Evolutionary conservation across 2,888 invertebrate species (phyloP).

Genomic region (Formica aserva): DNA sequence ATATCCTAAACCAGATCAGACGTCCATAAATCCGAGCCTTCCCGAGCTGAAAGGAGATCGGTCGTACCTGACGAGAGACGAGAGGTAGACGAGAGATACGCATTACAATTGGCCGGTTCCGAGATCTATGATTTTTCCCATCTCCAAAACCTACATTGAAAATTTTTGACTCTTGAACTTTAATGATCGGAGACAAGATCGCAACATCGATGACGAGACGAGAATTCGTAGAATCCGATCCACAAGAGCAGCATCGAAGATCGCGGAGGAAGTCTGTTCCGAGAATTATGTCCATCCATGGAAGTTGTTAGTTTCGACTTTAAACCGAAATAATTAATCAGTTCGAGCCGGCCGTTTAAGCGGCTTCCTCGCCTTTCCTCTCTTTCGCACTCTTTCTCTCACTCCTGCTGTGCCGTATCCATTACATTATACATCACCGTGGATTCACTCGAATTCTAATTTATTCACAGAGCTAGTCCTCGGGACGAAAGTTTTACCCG

Average conservation of each 20-base stretch:
- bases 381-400: slow-evolving; percentile 46
- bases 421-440: slow-evolving; percentile 85
- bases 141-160: slow-evolving; percentile 76
- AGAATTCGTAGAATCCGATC: slow-evolving; percentile 63
- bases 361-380: slow-evolving; percentile 62
- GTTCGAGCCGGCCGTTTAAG: slow-evolving; percentile 73
- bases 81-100: slow-evolving; percentile 57
- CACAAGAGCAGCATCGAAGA: slow-evolving; percentile 75
- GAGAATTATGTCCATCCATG: slow-evolving; percentile 77
- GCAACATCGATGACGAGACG: slow-evolving; percentile 48
- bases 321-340: slow-evolving; percentile 85
- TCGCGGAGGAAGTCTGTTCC: slow-evolving; percentile 78
- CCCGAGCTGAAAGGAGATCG: slow-evolving; percentile 49
- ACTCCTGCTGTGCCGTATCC: slow-evolving; percentile 74
- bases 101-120: slow-evolving; percentile 51
- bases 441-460: slow-evolving; percentile 84
- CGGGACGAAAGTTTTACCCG: slow-evolving; percentile 73
- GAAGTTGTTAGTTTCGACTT: slow-evolving; percentile 82
- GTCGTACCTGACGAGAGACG: slow-evolving; percentile 41
- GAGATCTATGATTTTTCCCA: slow-evolving; percentile 80
- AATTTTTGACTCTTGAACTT: slow-evolving; percentile 75
- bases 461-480: slow-evolving; percentile 82
- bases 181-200: slow-evolving; percentile 63
- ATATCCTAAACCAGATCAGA: slow-evolving; percentile 63
- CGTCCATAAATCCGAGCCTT: slow-evolving; percentile 56